Base-by-base conservation (phyloP, 2,888 invertebrate genomes). In the Spilarctia lutea region DNA sequence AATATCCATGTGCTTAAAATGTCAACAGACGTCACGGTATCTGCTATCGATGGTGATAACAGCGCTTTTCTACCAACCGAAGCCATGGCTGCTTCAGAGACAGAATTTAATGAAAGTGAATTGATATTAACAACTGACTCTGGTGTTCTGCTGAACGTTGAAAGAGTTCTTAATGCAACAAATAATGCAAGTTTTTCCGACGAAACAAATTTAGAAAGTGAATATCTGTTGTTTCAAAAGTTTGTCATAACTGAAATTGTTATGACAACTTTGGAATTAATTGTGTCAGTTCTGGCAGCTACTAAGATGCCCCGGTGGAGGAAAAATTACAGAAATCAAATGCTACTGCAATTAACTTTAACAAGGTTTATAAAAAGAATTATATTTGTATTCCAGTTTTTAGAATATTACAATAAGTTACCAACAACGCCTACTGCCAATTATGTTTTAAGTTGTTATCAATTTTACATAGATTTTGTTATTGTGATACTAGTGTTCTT, bases 251-350 rank as follows among this genome's bases (percentile, higher is more conserved):
- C 90, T 73, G 94, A 94, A 90, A 92, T 94, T 72, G 83, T 93
- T 35, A 93, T 95, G 94, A 93, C 93, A 78, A 87, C 92, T 76
- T 69, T 93, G 76, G 94, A 94, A 81, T 85, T 94, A 83, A 81
- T 89, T 48, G 83, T 95, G 84, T 91, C 93, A 82, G 83, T 91
- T 33, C 73, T 87, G 67, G 93, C 94, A 87, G 92, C 91, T 87
- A 84, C 89, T n/a, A 93, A 90, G 77, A 90, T 94, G 82, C 86
- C 87, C 39, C 87, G 91, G n/a, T 95, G 94, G 94, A 90, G 92
- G 79, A 91, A 86, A 80, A 95, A 95, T 81, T 94, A 94, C 79
- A 93, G 95, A 81, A 95, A 95, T 81, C 95, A 94, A 88, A 94
- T 95, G 94, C 84, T 95, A 79, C 90, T 94, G 90, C 94, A 95